phyloP scores from a whole-genome alignment of 2,888 invertebrate species.

The Pseudococcus jackbeardsleyi region DNA sequence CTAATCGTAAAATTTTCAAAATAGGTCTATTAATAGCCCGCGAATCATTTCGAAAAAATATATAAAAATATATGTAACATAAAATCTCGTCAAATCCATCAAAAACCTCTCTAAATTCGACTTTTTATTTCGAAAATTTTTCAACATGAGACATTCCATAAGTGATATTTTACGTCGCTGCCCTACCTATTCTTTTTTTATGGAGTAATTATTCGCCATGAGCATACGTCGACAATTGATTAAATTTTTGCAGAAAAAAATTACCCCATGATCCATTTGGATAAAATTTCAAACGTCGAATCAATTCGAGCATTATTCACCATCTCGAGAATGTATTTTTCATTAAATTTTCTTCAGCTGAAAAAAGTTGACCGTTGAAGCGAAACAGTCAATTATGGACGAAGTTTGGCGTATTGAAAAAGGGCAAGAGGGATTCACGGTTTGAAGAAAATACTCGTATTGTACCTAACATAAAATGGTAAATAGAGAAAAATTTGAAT shows the following conservation, averaged over 20 bases:
- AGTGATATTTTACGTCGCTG: too few relatives aligned
- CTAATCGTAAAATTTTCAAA: neutral
- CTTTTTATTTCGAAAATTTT: neutral
- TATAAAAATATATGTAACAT: neutral
- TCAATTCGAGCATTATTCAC: too few relatives aligned
- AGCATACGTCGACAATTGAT: too few relatives aligned
- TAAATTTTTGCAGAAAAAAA: too few relatives aligned
- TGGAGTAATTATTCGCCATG: too few relatives aligned
- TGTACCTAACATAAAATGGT: neutral
- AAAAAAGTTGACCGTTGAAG: conserved; percentile 1
- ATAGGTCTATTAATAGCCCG: neutral
- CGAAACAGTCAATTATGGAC: neutral
- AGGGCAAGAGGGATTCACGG: neutral
- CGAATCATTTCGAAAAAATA: neutral
- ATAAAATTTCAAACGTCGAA: too few relatives aligned
- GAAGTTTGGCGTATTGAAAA: conserved; percentile 6
- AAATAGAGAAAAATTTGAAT: conserved; percentile 32
- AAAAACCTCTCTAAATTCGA: neutral
- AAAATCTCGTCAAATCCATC: neutral
- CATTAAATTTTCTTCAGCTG: neutral
- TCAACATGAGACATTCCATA: neutral
- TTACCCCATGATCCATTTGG: too few relatives aligned
- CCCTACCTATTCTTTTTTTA: too few relatives aligned
- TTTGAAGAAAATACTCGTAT: neutral
- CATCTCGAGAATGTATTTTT: neutral